These are phyloP conservation scores for Scarus forsteni DNA, from an alignment of 2,797 vertebrate species.

Conservation along the genomic window DNA sequence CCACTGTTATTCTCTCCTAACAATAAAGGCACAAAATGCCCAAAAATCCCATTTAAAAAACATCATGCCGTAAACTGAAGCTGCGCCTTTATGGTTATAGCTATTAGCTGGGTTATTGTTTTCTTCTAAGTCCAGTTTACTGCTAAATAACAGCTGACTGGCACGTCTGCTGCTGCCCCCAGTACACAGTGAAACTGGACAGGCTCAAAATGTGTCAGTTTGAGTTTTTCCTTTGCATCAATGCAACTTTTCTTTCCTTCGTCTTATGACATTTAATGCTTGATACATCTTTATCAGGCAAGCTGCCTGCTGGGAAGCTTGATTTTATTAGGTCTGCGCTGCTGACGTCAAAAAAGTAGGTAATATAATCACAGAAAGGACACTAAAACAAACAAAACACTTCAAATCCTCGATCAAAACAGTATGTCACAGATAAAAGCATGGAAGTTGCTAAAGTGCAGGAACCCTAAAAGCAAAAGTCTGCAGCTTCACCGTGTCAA, in stretches of 20 bases:
- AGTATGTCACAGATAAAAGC: constrained; percentile 3
- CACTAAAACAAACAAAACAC: background rate
- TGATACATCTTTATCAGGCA: background rate
- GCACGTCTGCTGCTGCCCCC: no score
- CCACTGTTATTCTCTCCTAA: no score
- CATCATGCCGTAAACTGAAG: no score
- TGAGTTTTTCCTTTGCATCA: background rate
- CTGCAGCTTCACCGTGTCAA: constrained; percentile 6
- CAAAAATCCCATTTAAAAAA: no score
- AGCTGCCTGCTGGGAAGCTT: background rate
- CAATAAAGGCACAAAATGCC: no score
- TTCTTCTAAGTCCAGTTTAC: no score
- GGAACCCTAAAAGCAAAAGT: background rate
- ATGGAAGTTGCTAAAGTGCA: constrained; percentile 12
- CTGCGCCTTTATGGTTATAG: no score
- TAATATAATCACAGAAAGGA: background rate
- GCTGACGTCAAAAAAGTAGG: background rate
- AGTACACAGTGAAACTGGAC: no score
- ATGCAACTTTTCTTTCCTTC: background rate
- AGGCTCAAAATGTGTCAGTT: no score
- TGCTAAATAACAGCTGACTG: no score
- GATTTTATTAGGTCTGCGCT: background rate
- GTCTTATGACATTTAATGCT: background rate
- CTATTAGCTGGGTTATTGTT: no score
- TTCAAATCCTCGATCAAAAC: constrained; percentile 6